Evolutionary conservation across 2,113 vertebrate genomes (phyloP).

Genomic region (Oncorhynchus clarkii): DNA sequence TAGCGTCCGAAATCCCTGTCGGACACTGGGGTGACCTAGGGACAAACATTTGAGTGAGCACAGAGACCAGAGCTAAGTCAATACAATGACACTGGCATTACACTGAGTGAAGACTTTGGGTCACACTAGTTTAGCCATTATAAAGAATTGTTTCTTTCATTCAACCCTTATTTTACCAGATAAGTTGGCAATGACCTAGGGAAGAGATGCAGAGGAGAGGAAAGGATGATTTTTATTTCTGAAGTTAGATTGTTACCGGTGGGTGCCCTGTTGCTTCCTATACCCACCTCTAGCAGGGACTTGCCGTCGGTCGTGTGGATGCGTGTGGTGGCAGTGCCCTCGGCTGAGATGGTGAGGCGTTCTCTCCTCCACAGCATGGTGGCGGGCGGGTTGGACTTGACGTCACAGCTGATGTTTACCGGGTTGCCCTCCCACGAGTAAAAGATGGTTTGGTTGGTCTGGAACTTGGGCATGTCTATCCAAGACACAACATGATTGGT

Average conservation of each 20-base stretch:
- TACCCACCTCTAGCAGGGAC: constrained; percentile 87
- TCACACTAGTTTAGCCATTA: background rate
- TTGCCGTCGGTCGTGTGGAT: constrained; percentile 81
- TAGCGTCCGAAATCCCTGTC: constrained; percentile 94
- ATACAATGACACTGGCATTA: background rate
- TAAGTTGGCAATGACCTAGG: no score
- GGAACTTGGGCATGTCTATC: constrained; percentile 92
- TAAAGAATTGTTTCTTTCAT: no score
- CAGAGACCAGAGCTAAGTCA: no score
- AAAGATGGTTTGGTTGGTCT: constrained; percentile 90
- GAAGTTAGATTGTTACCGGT: no score
- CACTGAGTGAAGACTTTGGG: background rate
- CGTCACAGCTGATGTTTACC: constrained; percentile 96
- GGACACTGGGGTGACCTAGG: constrained; percentile 91
- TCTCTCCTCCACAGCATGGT: constrained; percentile 91
- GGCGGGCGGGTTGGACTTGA: constrained; percentile 88
- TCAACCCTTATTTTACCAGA: no score
- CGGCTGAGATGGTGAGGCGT: constrained; percentile 83
- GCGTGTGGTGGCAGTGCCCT: constrained; percentile 82
- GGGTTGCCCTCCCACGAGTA: constrained; percentile 98
- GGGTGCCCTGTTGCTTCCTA: background rate
- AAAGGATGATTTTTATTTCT: no score
- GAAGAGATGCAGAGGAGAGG: no score
- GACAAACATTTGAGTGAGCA: background rate
- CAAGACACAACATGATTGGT: background rate